Evolutionary conservation across 2,797 vertebrate species (phyloP).

Genomic region (Lerista edwardsae): DNA sequence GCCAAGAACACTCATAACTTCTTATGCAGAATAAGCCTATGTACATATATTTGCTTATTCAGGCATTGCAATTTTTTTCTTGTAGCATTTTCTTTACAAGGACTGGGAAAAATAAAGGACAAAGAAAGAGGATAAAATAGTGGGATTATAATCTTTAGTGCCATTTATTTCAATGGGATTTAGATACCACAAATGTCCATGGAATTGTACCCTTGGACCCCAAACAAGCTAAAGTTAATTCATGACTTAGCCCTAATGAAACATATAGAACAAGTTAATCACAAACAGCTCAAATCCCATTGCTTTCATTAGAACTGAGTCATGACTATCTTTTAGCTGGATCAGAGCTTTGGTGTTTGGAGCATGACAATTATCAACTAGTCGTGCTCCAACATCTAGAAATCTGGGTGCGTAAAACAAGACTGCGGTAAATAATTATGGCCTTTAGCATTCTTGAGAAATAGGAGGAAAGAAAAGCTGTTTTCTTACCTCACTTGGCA

Average conservation of each 20-base stretch:
- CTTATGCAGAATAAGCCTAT: background rate
- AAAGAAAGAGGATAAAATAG: background rate
- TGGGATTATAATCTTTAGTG: background rate
- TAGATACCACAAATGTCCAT: background rate
- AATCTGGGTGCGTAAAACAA: background rate
- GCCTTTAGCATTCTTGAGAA: background rate
- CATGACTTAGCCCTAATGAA: background rate
- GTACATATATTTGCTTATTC: background rate
- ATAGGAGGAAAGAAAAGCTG: constrained; percentile 19
- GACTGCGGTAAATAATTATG: background rate
- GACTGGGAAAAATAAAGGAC: no score
- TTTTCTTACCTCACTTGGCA: constrained; percentile 90
- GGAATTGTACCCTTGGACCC: background rate
- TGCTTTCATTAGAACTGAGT: background rate
- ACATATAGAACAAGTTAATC: background rate
- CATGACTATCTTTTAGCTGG: no score
- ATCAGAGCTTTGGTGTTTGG: no score
- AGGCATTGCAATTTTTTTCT: background rate
- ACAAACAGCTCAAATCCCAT: background rate
- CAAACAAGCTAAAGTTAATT: background rate
- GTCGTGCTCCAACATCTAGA: background rate
- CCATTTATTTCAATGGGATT: background rate
- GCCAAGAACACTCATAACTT: background rate
- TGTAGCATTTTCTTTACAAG: background rate
- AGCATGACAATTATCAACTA: no score